Conservation (phyloP, 2,797 vertebrate species). For the Syngnathus rostellatus region DNA sequence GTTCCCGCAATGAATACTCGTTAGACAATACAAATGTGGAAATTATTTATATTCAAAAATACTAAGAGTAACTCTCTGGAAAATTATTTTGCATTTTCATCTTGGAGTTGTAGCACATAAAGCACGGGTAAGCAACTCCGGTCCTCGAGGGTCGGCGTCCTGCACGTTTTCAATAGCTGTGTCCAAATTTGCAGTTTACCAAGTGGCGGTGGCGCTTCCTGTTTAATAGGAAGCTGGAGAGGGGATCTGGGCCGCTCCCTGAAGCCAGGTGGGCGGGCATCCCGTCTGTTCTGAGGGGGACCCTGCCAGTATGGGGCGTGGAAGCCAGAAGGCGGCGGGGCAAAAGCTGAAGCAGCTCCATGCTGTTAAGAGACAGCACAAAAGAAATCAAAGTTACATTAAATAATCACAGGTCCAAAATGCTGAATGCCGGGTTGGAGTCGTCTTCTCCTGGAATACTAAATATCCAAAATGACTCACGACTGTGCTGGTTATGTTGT, state of each 20-base stretch:
- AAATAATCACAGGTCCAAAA: neutral
- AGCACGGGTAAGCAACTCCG: neutral
- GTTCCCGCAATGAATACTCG: neutral
- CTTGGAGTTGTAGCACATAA: neutral
- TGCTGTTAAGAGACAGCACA: constrained; percentile 78
- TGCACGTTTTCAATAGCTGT: too few species aligned
- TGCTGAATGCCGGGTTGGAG: neutral
- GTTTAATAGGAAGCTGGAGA: constrained; percentile 86
- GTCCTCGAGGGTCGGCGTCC: too few species aligned
- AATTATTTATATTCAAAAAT: neutral
- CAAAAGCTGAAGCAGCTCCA: constrained; percentile 86
- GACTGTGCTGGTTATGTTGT: neutral
- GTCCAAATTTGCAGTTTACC: constrained; percentile 50
- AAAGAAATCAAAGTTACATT: constrained; percentile 24
- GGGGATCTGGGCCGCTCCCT: constrained; percentile 92
- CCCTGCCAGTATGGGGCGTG: constrained; percentile 94
- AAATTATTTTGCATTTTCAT: neutral
- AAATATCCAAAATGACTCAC: neutral
- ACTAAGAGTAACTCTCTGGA: neutral
- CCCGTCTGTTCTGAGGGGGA: constrained; percentile 88
- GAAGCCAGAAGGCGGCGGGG: constrained; percentile 83
- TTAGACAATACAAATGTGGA: neutral
- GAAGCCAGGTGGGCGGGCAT: constrained; percentile 82
- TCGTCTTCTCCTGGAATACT: neutral
- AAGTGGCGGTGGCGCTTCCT: constrained; percentile 78